phyloP scores from a whole-genome alignment of 2,797 vertebrate genomes.

The Scolopax rusticola region DNA sequence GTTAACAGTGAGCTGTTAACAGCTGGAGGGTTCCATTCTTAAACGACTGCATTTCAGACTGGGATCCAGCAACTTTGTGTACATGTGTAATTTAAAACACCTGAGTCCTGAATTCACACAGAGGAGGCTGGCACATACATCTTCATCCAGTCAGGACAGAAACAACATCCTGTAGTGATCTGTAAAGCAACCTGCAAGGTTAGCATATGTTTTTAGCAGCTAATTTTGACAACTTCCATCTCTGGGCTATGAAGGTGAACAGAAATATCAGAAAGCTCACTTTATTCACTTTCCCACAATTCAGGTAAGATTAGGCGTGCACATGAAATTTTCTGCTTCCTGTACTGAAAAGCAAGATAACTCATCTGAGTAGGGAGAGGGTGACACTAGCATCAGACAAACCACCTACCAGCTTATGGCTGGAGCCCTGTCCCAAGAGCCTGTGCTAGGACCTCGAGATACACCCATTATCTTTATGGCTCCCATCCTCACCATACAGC shows the following conservation, averaged over 20 bases:
- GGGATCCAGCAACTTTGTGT: not conserved
- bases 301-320: not conserved
- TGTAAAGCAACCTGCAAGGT: constrained; percentile 4
- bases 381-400: not conserved
- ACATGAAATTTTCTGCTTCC: not conserved
- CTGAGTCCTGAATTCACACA: not conserved
- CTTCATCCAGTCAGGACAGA: not conserved
- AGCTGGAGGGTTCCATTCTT: constrained; percentile 25
- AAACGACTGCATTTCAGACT: not conserved
- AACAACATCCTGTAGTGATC: not conserved
- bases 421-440: not conserved
- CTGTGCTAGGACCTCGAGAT: not conserved
- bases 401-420: not conserved
- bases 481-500: not conserved
- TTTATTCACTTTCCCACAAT: not conserved
- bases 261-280: not conserved
- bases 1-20: constrained; percentile 2
- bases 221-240: constrained; percentile 24
- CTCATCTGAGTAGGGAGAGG: not conserved
- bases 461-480: not conserved
- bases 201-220: not conserved
- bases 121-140: not conserved
- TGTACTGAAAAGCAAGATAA: not conserved
- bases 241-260: not conserved
- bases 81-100: constrained; percentile 19